These are phyloP conservation scores for Cephus spinipes DNA, from an alignment of 2,888 invertebrate species.

Conservation along the genomic window DNA sequence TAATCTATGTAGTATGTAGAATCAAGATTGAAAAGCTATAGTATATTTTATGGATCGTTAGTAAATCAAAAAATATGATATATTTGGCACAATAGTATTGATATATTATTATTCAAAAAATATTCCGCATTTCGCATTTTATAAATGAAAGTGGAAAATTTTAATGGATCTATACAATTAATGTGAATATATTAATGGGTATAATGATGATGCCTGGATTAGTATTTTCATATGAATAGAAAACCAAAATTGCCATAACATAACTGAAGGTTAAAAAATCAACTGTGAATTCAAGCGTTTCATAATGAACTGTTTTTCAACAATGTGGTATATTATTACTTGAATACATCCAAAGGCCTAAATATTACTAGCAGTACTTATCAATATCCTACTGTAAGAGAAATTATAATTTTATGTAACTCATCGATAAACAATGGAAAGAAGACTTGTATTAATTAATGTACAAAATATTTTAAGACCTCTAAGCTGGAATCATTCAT, in stretches of 20 bases:
- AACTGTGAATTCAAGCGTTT: not conserved
- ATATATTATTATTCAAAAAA: not conserved
- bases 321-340: not conserved
- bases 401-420: not conserved
- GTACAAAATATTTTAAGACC: slow-evolving; percentile 24
- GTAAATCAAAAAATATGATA: not conserved
- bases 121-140: not conserved
- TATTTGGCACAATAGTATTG: not conserved
- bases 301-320: not conserved
- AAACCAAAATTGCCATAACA: not conserved
- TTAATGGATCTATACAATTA: too few relatives aligned
- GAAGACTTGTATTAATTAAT: slow-evolving; percentile 21
- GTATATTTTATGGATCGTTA: not conserved
- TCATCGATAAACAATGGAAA: not conserved
- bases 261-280: not conserved
- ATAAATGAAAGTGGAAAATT: not conserved
- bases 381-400: not conserved
- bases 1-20: not conserved
- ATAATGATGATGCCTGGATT: not conserved
- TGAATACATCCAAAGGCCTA: not conserved
- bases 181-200: not conserved
- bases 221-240: not conserved
- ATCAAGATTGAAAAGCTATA: not conserved
- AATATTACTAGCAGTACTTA: not conserved
- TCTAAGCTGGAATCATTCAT: not conserved